Conservation (phyloP, 2,113 vertebrate species). For the Excalfactoria chinensis region DNA sequence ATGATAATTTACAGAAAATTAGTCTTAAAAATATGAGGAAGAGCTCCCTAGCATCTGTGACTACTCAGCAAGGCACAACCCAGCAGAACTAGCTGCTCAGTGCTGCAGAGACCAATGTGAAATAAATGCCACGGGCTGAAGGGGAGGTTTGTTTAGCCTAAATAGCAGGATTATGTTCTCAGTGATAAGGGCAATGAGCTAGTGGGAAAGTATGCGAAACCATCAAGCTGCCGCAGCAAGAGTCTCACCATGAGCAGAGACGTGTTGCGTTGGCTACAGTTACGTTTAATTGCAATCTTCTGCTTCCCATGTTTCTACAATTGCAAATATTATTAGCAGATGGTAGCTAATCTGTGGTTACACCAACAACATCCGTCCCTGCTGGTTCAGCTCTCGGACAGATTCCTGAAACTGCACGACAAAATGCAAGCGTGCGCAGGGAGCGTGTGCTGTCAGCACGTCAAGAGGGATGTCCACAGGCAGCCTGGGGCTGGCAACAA, state of each 20-base stretch:
- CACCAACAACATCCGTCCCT: neutral
- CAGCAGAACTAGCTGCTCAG: constrained; percentile 23
- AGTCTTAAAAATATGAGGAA: neutral
- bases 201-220: neutral
- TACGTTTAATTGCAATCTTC: neutral
- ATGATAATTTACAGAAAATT: neutral
- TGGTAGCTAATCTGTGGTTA: neutral
- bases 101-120: neutral
- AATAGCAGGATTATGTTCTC: constrained; percentile 32
- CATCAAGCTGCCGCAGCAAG: neutral
- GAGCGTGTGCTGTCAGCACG: neutral
- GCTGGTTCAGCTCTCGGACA: neutral
- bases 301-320: neutral
- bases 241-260: neutral
- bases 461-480: neutral
- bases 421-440: neutral
- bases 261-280: neutral
- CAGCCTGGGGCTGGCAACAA: neutral
- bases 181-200: neutral
- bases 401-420: neutral
- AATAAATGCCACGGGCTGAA: constrained; percentile 5
- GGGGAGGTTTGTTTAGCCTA: constrained; percentile 21
- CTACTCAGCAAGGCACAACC: neutral
- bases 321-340: constrained; percentile 37
- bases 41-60: neutral